Evolutionary conservation across 2,113 vertebrate species (phyloP).

Genomic region (Oreochromis tanganicae): DNA sequence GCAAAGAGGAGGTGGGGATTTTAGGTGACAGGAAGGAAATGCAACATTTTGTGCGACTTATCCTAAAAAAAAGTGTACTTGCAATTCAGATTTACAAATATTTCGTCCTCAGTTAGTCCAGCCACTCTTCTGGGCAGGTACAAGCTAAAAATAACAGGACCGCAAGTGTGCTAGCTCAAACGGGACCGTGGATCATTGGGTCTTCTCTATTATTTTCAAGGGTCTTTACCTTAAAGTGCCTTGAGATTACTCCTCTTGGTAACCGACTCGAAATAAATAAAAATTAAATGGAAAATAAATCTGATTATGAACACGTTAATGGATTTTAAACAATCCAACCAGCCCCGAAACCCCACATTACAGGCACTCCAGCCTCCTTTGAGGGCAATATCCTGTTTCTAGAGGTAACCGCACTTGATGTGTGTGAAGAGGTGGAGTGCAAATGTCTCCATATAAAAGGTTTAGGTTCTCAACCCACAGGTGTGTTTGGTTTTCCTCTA

Average conservation of each 20-base stretch:
- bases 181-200: accelerated
- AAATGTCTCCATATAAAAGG: constrained; percentile 9
- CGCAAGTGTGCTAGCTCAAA: not conserved
- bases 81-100: not conserved
- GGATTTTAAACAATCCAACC: not conserved
- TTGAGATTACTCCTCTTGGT: not conserved
- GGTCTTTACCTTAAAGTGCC: not conserved
- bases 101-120: not conserved
- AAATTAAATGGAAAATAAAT: not conserved
- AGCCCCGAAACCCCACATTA: not conserved
- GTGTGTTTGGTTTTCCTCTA: constrained; percentile 66
- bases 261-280: not conserved
- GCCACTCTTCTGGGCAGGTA: not conserved
- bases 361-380: not conserved
- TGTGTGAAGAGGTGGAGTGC: not conserved
- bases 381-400: constrained; percentile 6
- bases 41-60: not conserved
- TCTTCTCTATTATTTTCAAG: not conserved
- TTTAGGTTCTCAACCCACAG: constrained; percentile 30
- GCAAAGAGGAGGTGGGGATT: not conserved
- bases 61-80: not conserved
- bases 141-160: not conserved
- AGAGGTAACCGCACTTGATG: not conserved
- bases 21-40: not conserved
- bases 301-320: not conserved